Evolutionary conservation across 2,888 invertebrate species (phyloP).

Genomic region (Nomada flava): DNA sequence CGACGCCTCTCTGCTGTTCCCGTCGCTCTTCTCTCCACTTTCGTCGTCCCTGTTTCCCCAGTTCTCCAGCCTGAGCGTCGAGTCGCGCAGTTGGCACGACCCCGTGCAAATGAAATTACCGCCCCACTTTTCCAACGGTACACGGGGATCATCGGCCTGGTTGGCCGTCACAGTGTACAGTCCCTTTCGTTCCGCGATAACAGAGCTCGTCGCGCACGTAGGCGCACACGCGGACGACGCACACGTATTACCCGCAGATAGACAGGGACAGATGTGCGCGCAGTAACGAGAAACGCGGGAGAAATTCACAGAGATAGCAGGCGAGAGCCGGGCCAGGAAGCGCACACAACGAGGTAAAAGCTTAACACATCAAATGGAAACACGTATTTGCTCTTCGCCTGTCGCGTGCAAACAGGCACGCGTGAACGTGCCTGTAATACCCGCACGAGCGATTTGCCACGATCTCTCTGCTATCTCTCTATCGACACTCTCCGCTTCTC

Average conservation of each 20-base stretch:
- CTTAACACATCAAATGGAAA: slow-evolving; percentile 75
- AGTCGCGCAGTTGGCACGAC: slow-evolving; percentile 51
- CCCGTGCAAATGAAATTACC: slow-evolving; percentile 76
- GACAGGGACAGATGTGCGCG: not conserved
- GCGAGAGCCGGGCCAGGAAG: slow-evolving; percentile 5
- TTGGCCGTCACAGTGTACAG: slow-evolving; percentile 32
- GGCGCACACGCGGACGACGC: not conserved
- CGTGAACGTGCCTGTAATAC: slow-evolving; percentile 66
- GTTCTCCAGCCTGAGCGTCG: slow-evolving; percentile 18
- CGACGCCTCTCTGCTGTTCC: slow-evolving; percentile 14
- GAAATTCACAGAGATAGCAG: slow-evolving; percentile 35
- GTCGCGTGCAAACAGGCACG: slow-evolving; percentile 70
- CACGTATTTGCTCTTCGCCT: slow-evolving; percentile 78
- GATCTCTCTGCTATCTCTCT: slow-evolving; percentile 54
- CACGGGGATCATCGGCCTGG: slow-evolving; percentile 58
- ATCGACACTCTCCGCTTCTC: slow-evolving; percentile 19
- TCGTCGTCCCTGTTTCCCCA: slow-evolving; percentile 25
- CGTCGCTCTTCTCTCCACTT: slow-evolving; percentile 6
- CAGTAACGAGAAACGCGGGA: not conserved
- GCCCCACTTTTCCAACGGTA: slow-evolving; percentile 62
- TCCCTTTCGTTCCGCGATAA: slow-evolving; percentile 46
- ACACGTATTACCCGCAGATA: not conserved
- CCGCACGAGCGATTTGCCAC: slow-evolving; percentile 63
- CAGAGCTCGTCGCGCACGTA: slow-evolving; percentile 23
- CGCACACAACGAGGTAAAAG: slow-evolving; percentile 63